Evolutionary conservation across 2,797 vertebrate species (phyloP).

Genomic region (Loris lydekkerianus): DNA sequence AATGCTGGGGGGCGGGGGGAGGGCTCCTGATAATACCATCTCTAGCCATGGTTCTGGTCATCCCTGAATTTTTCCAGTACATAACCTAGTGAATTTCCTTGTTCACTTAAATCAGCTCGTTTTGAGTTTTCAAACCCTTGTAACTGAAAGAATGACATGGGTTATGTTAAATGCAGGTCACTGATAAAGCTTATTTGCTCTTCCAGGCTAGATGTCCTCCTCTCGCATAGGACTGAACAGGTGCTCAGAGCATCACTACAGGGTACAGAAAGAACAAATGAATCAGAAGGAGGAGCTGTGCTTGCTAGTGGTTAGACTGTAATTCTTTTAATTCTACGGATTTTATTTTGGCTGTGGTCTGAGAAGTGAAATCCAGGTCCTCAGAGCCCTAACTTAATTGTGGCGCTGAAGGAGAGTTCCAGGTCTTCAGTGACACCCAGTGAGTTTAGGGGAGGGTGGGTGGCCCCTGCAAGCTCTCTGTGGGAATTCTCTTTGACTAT

Average conservation of each 20-base stretch:
- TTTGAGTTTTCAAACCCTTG: not conserved
- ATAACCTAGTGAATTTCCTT: not conserved
- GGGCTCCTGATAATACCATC: not conserved
- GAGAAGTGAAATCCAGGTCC: constrained; percentile 61
- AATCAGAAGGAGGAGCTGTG: not conserved
- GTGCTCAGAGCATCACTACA: not conserved
- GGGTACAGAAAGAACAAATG: not conserved
- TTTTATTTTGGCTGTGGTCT: constrained; percentile 58
- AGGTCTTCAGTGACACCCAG: constrained; percentile 65
- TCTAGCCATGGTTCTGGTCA: not conserved
- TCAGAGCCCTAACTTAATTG: constrained; percentile 64
- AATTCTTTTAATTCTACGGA: constrained; percentile 52
- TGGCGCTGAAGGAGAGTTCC: constrained; percentile 49
- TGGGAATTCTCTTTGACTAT: constrained; percentile 67
- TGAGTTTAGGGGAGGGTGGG: constrained; percentile 45
- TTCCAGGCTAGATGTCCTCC: not conserved
- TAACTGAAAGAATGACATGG: not conserved
- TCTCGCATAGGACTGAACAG: not conserved
- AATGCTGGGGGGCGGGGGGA: too few relatives aligned
- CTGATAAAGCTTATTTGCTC: not conserved
- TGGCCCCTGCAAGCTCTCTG: constrained; percentile 58
- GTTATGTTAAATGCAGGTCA: not conserved
- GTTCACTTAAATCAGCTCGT: constrained; percentile 17
- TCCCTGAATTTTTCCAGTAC: constrained; percentile 3
- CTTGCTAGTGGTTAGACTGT: not conserved